phyloP scores from a whole-genome alignment of 2,797 vertebrate genomes.

The Manis javanica region DNA sequence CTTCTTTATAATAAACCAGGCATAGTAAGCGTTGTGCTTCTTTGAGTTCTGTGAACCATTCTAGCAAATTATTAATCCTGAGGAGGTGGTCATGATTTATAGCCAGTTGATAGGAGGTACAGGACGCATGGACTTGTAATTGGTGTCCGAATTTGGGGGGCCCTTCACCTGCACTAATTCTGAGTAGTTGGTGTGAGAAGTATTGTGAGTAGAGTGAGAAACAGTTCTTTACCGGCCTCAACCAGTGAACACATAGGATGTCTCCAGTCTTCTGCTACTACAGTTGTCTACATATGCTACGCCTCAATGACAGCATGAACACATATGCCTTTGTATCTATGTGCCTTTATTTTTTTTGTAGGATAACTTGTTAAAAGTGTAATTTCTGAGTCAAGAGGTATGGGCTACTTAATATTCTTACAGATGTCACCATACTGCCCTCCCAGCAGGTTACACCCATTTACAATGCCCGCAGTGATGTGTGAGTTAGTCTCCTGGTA shows the following conservation, averaged over 20 bases:
- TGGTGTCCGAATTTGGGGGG: not conserved
- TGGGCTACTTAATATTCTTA: not conserved
- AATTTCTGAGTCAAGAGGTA: constrained; percentile 23
- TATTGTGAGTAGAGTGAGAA: not conserved
- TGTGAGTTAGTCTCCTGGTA: not conserved
- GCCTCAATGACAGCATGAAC: not conserved
- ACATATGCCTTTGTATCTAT: not conserved
- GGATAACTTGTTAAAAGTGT: not conserved
- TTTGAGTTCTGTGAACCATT: not conserved
- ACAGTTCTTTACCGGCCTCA: not conserved
- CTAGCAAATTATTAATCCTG: not conserved
- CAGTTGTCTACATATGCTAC: not conserved
- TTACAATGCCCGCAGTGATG: not conserved
- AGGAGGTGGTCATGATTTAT: not conserved
- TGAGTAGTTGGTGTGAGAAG: not conserved
- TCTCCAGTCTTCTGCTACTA: not conserved
- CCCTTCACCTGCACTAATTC: not conserved
- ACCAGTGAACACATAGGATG: not conserved
- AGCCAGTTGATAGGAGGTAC: not conserved
- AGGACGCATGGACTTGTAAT: not conserved
- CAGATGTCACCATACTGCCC: not conserved
- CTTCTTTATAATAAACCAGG: not conserved
- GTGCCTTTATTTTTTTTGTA: not conserved
- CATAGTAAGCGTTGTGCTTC: not conserved
- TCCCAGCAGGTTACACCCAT: not conserved